These are phyloP conservation scores for Tinamus major DNA, from an alignment of 2,797 vertebrate species.

Conservation along the genomic window DNA sequence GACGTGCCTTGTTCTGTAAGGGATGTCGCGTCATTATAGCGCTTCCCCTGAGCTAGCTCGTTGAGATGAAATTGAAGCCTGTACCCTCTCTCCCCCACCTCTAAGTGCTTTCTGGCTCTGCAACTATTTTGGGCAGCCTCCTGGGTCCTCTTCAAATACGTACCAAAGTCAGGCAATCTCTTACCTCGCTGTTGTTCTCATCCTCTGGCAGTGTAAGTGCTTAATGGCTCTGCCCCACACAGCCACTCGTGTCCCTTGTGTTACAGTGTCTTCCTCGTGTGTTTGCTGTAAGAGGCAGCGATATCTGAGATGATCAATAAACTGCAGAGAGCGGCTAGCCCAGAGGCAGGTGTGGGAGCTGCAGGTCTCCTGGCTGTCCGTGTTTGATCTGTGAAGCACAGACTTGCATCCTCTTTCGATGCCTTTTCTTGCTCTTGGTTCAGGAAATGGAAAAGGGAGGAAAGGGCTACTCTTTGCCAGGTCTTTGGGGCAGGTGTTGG, in stretches of 20 bases:
- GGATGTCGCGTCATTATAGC: not conserved
- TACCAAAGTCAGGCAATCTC: not conserved
- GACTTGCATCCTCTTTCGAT: not conserved
- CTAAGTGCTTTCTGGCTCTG: not conserved
- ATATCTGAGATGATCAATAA: not conserved
- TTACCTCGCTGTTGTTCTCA: not conserved
- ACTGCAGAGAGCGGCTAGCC: fast-evolving
- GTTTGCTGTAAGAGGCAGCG: not conserved
- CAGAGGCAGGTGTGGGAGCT: not conserved
- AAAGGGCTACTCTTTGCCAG: not conserved
- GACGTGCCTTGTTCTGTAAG: fast-evolving
- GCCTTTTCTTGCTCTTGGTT: not conserved
- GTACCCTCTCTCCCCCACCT: not conserved
- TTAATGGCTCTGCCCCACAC: fast-evolving
- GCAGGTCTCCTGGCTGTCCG: not conserved
- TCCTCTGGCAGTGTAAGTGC: not conserved
- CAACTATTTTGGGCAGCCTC: not conserved
- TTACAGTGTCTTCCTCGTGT: fast-evolving
- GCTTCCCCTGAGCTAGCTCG: not conserved
- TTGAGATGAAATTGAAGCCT: not conserved
- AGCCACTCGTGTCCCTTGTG: fast-evolving
- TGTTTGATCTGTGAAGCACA: not conserved
- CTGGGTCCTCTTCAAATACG: not conserved
- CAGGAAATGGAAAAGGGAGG: not conserved
- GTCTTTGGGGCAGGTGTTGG: not conserved